These are phyloP conservation scores for Chaenodraco wilsoni DNA, from an alignment of 2,797 vertebrate genomes.

Conservation along the genomic window DNA sequence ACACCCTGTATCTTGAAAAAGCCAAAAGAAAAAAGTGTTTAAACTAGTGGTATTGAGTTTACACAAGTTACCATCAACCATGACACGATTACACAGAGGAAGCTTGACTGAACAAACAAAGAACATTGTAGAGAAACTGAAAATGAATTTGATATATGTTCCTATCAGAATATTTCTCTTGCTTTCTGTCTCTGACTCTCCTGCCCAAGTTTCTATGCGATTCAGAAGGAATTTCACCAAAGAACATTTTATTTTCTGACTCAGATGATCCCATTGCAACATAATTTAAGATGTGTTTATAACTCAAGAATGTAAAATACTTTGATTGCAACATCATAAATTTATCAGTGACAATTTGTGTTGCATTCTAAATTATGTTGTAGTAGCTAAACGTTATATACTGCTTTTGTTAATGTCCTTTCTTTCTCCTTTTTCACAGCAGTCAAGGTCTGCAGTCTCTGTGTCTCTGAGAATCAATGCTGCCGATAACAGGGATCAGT, in stretches of 20 bases:
- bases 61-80: neutral
- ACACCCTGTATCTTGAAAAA: slow-evolving; percentile 3
- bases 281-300: slow-evolving; percentile 1
- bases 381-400: no score
- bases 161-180: neutral
- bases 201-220: neutral
- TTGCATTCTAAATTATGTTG: neutral
- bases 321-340: slow-evolving; percentile 1
- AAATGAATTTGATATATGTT: neutral
- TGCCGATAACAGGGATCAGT: neutral
- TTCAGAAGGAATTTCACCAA: slow-evolving; percentile 13
- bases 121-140: neutral
- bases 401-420: neutral
- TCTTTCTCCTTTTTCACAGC: neutral
- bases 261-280: slow-evolving; percentile 42
- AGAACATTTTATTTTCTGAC: neutral
- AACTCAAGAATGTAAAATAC: slow-evolving; percentile 7
- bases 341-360: neutral
- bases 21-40: neutral
- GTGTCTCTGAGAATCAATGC: neutral
- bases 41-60: neutral
- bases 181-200: neutral
- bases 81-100: neutral
- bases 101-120: neutral
- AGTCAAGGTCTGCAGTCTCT: neutral